Evolutionary conservation across 1,140 invertebrate genomes (phyloP).

Genomic region (Drosophila serrata): DNA sequence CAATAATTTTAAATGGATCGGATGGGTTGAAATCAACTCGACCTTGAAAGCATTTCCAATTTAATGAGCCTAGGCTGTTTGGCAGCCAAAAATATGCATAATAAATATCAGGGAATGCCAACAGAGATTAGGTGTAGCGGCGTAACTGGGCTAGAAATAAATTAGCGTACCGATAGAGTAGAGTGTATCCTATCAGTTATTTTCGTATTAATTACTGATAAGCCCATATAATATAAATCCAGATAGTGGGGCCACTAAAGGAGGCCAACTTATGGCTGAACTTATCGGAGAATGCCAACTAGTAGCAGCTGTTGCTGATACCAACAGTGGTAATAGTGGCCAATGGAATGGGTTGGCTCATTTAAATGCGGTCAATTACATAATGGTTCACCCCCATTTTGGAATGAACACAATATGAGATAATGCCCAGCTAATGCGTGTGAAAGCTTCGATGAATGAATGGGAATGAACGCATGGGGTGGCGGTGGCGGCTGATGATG

Average conservation of each 20-base stretch:
- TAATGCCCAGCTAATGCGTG: conserved; percentile 21
- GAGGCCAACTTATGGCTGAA: background rate
- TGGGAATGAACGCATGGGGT: background rate
- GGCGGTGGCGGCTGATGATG: conserved; percentile 29
- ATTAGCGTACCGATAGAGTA: conserved; percentile 4
- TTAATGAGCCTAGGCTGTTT: background rate
- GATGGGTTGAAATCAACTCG: background rate
- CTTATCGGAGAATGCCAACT: conserved; percentile 1
- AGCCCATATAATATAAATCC: conserved; percentile 12
- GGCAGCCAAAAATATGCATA: background rate
- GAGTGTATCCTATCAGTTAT: conserved; percentile 4
- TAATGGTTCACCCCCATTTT: conserved; percentile 38
- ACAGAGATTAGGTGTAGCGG: conserved; percentile 10
- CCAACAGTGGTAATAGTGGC: conserved; percentile 1
- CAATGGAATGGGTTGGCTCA: conserved; percentile 21
- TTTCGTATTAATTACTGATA: conserved; percentile 36
- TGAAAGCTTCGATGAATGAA: conserved; percentile 21
- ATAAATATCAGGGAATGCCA: conserved; percentile 2
- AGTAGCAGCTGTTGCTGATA: conserved; percentile 32
- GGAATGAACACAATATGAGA: background rate
- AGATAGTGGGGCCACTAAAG: conserved; percentile 18
- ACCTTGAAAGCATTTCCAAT: background rate
- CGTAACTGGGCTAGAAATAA: conserved; percentile 19
- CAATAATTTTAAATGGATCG: background rate
- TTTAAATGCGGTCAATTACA: conserved; percentile 67